Percentiles rank a stretch among this genome's conserved stretches.
phyloP scores from a whole-genome alignment of 2,797 vertebrate genomes.

The Sarcophilus harrisii region DNA sequence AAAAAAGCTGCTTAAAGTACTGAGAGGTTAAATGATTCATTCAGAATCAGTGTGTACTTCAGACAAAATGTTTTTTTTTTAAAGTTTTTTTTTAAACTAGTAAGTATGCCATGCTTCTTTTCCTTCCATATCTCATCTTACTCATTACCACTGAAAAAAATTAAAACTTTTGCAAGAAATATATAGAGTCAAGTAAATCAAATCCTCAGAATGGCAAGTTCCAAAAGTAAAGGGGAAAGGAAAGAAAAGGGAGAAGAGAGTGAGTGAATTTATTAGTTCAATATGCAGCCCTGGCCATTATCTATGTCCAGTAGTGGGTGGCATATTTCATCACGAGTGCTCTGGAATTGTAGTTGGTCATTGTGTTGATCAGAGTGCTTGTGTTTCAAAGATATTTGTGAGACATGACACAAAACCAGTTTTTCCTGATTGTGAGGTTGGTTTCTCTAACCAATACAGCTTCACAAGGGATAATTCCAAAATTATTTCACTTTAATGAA shows the following conservation, averaged over 20 bases:
- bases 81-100: background rate
- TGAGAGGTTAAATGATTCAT: background rate
- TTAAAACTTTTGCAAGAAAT: background rate
- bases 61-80: background rate
- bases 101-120: background rate
- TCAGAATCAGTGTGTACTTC: background rate
- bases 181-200: background rate
- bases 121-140: background rate
- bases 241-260: background rate
- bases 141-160: background rate
- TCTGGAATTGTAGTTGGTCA: background rate
- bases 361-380: background rate
- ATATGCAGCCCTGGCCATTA: background rate
- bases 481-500: background rate
- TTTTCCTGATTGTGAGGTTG: background rate
- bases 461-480: background rate
- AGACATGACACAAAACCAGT: conserved; percentile 2
- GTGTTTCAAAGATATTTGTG: background rate
- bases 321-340: background rate
- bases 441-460: background rate
- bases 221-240: background rate
- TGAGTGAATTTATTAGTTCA: background rate
- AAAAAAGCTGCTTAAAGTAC: background rate
- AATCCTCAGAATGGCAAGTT: background rate
- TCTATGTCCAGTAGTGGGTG: background rate